Evolutionary conservation across 2,797 vertebrate species (phyloP).

Genomic region (Epinephelus malabaricus): DNA sequence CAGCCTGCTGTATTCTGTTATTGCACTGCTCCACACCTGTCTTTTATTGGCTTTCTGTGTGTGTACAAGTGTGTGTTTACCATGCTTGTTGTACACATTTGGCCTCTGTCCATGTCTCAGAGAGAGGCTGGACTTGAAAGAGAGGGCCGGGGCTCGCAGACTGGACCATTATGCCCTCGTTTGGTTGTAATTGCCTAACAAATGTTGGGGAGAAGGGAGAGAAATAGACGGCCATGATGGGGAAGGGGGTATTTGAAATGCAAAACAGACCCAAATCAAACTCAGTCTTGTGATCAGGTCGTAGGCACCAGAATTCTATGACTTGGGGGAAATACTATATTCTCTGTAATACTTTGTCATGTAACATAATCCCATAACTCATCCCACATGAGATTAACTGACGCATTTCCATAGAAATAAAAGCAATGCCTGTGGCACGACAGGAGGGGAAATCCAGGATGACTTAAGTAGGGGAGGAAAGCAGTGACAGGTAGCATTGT

Average conservation of each 20-base stretch:
- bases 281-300: background rate
- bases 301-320: background rate
- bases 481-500: slow-evolving; percentile 54
- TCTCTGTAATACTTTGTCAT: background rate
- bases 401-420: slow-evolving; percentile 47
- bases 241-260: slow-evolving; percentile 60
- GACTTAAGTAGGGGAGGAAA: slow-evolving; percentile 35
- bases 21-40: slow-evolving; percentile 73
- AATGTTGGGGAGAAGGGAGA: slow-evolving; percentile 70
- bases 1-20: slow-evolving; percentile 68
- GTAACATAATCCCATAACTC: slow-evolving; percentile 43
- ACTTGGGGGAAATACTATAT: background rate
- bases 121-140: slow-evolving; percentile 72
- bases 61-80: slow-evolving; percentile 49
- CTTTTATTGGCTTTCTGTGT: slow-evolving; percentile 71
- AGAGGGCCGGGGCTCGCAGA: slow-evolving; percentile 41
- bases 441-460: slow-evolving; percentile 57
- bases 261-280: slow-evolving; percentile 59
- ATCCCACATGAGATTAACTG: slow-evolving; percentile 50
- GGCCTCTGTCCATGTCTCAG: slow-evolving; percentile 44
- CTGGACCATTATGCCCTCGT: slow-evolving; percentile 73
- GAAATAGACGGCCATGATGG: slow-evolving; percentile 14
- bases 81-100: slow-evolving; percentile 57
- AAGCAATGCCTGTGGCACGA: slow-evolving; percentile 28
- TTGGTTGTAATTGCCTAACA: slow-evolving; percentile 84